Conservation (phyloP, 2,888 invertebrate species). For the Cephalotes varians region DNA sequence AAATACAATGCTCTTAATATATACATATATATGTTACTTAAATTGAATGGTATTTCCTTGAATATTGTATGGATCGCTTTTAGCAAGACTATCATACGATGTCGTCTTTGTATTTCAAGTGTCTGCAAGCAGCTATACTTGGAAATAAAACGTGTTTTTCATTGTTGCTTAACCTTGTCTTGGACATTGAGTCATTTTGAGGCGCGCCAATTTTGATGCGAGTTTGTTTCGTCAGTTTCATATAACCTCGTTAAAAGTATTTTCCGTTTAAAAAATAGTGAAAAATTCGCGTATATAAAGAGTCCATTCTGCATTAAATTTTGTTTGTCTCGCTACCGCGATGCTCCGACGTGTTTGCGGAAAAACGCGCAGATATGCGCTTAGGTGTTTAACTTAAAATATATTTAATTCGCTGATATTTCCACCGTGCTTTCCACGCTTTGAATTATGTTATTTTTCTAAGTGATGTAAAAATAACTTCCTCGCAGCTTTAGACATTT, state of each 20-base stretch:
- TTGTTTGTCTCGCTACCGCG: not conserved
- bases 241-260: not conserved
- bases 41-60: constrained; percentile 27
- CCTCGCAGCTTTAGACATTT: constrained; percentile 53
- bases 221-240: constrained; percentile 9
- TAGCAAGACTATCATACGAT: not conserved
- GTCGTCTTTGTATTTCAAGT: constrained; percentile 22
- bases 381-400: constrained; percentile 42
- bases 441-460: constrained; percentile 47
- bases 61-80: not conserved
- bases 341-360: constrained; percentile 61
- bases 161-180: constrained; percentile 34
- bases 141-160: constrained; percentile 41
- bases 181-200: not conserved
- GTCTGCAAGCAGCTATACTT: not conserved
- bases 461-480: not conserved
- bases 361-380: not conserved
- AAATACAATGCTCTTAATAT: constrained; percentile 72
- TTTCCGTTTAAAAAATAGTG: not conserved
- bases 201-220: constrained; percentile 1
- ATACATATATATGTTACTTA: constrained; percentile 39
- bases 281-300: not conserved
- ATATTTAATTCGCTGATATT: not conserved
- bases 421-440: not conserved
- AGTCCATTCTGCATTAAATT: not conserved